These are phyloP conservation scores for Tachysurus vachellii DNA, from an alignment of 2,113 vertebrate genomes.

Conservation along the genomic window DNA sequence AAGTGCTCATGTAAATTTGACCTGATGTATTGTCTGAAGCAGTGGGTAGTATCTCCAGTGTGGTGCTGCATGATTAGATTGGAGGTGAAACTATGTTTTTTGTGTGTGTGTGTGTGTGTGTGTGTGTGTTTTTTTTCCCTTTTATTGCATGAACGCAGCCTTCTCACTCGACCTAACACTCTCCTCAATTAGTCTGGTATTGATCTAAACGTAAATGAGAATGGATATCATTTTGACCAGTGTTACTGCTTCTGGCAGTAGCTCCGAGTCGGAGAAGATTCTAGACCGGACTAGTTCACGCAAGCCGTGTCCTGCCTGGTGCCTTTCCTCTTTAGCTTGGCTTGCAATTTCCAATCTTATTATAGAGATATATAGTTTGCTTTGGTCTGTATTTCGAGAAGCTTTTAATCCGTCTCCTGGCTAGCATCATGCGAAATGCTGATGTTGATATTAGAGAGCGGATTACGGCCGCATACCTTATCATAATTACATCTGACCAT, in stretches of 20 bases:
- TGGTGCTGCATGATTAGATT: not conserved
- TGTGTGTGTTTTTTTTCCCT: not conserved
- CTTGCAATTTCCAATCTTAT: constrained; percentile 39
- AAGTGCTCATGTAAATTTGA: constrained; percentile 19
- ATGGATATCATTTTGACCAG: constrained; percentile 5
- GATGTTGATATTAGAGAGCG: constrained; percentile 44
- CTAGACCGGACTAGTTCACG: not conserved
- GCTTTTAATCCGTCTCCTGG: constrained; percentile 45
- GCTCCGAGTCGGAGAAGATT: not conserved
- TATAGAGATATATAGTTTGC: constrained; percentile 37
- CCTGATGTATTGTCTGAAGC: constrained; percentile 13
- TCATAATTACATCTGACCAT: constrained; percentile 51
- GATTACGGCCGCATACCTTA: constrained; percentile 41
- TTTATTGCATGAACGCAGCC: constrained; percentile 7
- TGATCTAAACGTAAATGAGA: constrained; percentile 12
- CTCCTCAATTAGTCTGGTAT: constrained; percentile 1
- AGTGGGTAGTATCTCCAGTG: not conserved
- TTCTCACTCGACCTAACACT: not conserved
- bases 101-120: not conserved
- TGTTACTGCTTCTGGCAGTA: not conserved
- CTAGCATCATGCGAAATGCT: constrained; percentile 26
- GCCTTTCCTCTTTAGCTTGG: constrained; percentile 33
- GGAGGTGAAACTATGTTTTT: not conserved
- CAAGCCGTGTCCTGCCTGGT: not conserved
- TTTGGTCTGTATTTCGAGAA: constrained; percentile 36